phyloP scores from a whole-genome alignment of 2,888 invertebrate genomes.

The Diploptera punctata region DNA sequence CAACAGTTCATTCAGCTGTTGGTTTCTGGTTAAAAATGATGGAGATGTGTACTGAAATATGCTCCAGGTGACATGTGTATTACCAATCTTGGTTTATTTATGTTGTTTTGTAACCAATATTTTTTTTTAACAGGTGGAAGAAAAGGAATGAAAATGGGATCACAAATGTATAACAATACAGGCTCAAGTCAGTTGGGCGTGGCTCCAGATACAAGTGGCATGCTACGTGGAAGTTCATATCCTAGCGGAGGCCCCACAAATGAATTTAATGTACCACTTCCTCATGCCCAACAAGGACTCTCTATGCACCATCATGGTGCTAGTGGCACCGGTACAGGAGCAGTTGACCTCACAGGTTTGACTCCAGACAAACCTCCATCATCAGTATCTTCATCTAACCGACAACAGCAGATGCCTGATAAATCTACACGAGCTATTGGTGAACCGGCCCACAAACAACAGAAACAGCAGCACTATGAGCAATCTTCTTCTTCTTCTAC shows the following conservation, averaged over 20 bases:
- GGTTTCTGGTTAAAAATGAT: too few relatives aligned
- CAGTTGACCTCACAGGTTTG: slow-evolving; percentile 39
- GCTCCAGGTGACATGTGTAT: too few relatives aligned
- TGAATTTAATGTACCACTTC: slow-evolving; percentile 37
- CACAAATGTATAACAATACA: slow-evolving; percentile 20
- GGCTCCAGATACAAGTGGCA: slow-evolving; percentile 31
- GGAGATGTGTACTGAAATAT: too few relatives aligned
- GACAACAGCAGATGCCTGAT: slow-evolving; percentile 5
- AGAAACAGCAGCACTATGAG: slow-evolving; percentile 40
- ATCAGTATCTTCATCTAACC: not conserved
- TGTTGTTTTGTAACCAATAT: not conserved
- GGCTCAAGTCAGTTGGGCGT: slow-evolving; percentile 27
- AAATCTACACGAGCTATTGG: slow-evolving; percentile 19
- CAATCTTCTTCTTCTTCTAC: slow-evolving; percentile 51
- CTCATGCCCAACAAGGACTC: slow-evolving; percentile 26
- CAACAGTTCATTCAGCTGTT: too few relatives aligned
- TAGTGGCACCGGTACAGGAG: slow-evolving; percentile 1
- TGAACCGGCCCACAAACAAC: slow-evolving; percentile 35
- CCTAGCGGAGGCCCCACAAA: slow-evolving; percentile 18
- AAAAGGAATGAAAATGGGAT: slow-evolving; percentile 24
- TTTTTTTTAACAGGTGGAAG: not conserved
- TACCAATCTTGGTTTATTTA: not conserved
- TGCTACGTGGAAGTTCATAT: slow-evolving; percentile 33
- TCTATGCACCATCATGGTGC: slow-evolving; percentile 32
- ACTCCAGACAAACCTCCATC: slow-evolving; percentile 37